Evolutionary conservation across 2,113 vertebrate species (phyloP), one percentile per base, ranked within the genome.

Genomic region (Tichodroma muraria): DNA sequence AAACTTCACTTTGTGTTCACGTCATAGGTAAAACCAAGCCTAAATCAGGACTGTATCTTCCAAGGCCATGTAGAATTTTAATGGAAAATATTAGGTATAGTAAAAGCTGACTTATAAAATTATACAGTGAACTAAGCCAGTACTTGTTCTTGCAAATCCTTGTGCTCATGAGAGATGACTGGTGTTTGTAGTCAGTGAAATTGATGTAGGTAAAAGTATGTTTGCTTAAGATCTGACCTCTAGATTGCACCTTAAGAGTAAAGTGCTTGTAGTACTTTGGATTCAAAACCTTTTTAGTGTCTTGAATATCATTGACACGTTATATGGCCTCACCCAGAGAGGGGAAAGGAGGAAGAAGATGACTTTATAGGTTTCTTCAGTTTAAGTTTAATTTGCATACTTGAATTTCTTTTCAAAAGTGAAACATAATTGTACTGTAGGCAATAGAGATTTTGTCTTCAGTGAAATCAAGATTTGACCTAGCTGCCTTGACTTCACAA

Each of bases 161-260:
- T 88, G 56, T 85, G 63, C 71, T 93, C 88, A 73, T 65, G 63
- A 89, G 66, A 88, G 38, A 56, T 1, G 42, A 19, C 76, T 88
- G 66, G 14, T 88, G 63, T 88, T 90, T 73, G 38, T 80, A 78
- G 82, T 63, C 76, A 83, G 59, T 76, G 45, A 87, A 89, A 82
- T 3, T 72, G 61, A 61, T 69, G 30, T 80, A 80, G 35, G 35
- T 63, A 72, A 64, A 85, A 71, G 49, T 65, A 60, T 14, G 31
- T 89, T 95, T 89, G 37, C 57, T 68, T 75, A 92, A 88, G 90
- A 80, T 93, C 88, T 88, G 68, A 93, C 71, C 64, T 77, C 42
- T 63, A 72, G 59, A 63, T 93, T 90, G 33, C 47, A 77, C 50
- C 38, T 77, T 65, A 89, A 69, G 40, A 56, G 52, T 85, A 75